Base-by-base conservation (phyloP, 2,797 vertebrate species). In the Phoeniculus purpureus region DNA sequence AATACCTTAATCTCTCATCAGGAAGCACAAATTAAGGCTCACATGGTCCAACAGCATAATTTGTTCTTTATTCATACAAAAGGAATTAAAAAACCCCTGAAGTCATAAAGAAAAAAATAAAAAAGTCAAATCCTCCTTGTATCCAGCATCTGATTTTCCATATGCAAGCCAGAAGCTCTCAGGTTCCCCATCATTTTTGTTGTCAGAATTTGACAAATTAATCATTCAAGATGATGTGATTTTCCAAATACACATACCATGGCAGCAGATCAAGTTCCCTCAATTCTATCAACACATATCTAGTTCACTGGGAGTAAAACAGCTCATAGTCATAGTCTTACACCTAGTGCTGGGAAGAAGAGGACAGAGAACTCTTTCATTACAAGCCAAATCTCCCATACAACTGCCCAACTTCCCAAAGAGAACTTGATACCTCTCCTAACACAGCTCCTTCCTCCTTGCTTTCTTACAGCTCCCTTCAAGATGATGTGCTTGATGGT, bases 151-250 rank as follows among this genome's bases (percentile, higher is more conserved):
- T 56, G 47, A 37, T 72, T 92, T 74, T 90, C 88, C 20, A 58
- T 12, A 67, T 0, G 15, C 25, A 88, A 60, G 20, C 56, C 37
- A 6, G 3, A 64, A 76, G 31, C 47, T 64, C 37, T 76, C 43
- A 25, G 6, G 18, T 12, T 77, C 82, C 29, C 22, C 12, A 16
- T 15, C 47, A 58, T 27, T 81, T 79, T 59, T 79, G 31, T 32
- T 90, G 15, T 62, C 61, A 73, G 79, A 89, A 89, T 72, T 48
- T 37, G 61, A 89, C 58, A 72, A 92, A 91, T 61, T 52, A 9
- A 40, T n/a, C 29, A 61, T 34, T 2, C 1, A 85, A 34, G 37
- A 88, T 9, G 7, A 32, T 31, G 34, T 4, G 5, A 67, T 87
- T 90, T 84, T 76, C 43, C 50, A 71, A 4, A 8, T 54, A 75